Evolutionary conservation across 1,140 invertebrate species (phyloP), one percentile per base, ranked within the genome.

Genomic region (Musca vetustissima): DNA sequence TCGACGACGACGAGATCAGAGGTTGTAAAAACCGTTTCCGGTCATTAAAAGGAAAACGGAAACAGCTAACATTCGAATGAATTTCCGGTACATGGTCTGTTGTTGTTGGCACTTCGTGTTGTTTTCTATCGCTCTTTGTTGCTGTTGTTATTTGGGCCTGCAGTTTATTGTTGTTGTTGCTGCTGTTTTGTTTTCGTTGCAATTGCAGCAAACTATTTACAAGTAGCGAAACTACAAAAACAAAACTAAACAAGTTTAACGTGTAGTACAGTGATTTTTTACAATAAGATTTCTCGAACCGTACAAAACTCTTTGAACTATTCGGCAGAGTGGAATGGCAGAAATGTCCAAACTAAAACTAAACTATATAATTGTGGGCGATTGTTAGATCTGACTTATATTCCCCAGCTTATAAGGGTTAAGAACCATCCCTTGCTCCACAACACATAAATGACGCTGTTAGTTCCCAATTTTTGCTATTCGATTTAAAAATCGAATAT

Each of bases 21-120:
- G 64, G 52, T 49, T 48, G 59, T 49, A 66, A 66, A 69, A 49
- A 52, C 15, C 43, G 69, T 66, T 70, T 70, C 69, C 69, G 49
- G 69, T 70, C 69, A 70, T 70, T 70, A 70, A 47, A 66, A 73
- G 76, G 75, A 77, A 76, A 71, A 75, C 77, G 77, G 77, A 79
- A 79, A 77, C 77, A 73, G 77, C 75, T 74, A 75, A 74, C 77
- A 79, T 77, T 79, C 74, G 75, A 74, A 77, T 75, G 66, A 69
- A 68, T 69, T 76, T 79, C 77, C 77, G 71, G 69, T 71, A 49
- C 49, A 52, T 66, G 32, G 43, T 66, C 36, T 66, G n/a, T n/a
- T 66, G 64, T 52, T 61, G 57, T 61, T 61, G 32, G 57, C 57
- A 61, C 57, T 28, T 61, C 57, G 47, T 66, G 36, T 36, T 47